Base-by-base conservation (phyloP, 2,888 invertebrate genomes). In the Dryobota labecula region DNA sequence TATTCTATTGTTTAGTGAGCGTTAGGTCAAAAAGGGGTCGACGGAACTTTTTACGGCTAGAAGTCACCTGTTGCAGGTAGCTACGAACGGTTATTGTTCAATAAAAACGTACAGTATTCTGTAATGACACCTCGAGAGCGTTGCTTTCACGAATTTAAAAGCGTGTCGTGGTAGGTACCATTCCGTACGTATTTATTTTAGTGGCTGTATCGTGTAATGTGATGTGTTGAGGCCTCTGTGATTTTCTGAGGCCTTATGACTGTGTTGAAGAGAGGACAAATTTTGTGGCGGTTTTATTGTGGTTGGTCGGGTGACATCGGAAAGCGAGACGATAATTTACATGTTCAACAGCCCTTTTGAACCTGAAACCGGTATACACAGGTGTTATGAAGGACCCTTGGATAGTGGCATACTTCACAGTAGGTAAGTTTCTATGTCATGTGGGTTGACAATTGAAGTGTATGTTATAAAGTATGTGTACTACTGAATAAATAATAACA, bases 61-160 rank as follows among this genome's bases (percentile, higher is more conserved):
- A 87, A 77, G 83, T 90, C 91, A 94, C 94, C 94, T 94, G 94
- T 94, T 94, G 94, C 91, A 81, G 80, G 72, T 83, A 78, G 77
- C 76, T 78, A 73, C 78, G 85, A 88, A 91, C 86, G 89, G 92
- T 93, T 92, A 94, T 92, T 85, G 91, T 89, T 88, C 91, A 90
- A 93, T 94, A 93, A 94, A 93, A 93, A 90, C 87, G 88, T 89
- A 90, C 91, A 88, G 87, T 90, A 86, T 84, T 86, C 84, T 86
- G 90, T 90, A 91, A 92, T 88, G 91, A 86, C 88, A 86, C 86
- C 84, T 85, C 87, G 85, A 77, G 86, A 74, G 61, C 85, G 85
- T 76, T 77, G 80, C 78, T 76, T 87, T 85, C 89, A 90, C 90
- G 91, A 92, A 92, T 92, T 90, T 88, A 84, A 88, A 90, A 83